Percentiles rank a stretch among this genome's conserved stretches.
Evolutionary conservation across 2,888 invertebrate genomes (phyloP).

Genomic region (Thereva nobilitata): DNA sequence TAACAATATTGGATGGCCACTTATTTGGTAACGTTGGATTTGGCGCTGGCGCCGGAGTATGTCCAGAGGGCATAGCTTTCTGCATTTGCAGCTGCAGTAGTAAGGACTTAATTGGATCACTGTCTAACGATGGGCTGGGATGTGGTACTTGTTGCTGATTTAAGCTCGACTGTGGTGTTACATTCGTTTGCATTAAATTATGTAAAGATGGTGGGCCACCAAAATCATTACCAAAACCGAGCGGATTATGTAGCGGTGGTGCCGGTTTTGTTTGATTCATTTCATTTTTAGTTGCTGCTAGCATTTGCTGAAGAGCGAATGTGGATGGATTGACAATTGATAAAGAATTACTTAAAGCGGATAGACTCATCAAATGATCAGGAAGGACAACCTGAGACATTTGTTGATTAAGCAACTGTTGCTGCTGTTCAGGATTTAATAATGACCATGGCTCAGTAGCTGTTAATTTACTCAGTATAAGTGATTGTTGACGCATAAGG

Average conservation of each 20-base stretch:
- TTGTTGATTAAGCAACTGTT: conserved; percentile 52
- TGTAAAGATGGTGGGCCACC: conserved; percentile 21
- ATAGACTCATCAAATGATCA: conserved; percentile 52
- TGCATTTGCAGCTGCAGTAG: conserved; percentile 59
- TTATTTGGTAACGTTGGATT: conserved; percentile 8
- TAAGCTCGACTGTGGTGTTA: not conserved
- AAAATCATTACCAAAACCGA: conserved; percentile 25
- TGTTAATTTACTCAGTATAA: conserved; percentile 50
- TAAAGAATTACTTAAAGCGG: conserved; percentile 51
- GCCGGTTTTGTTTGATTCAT: conserved; percentile 19
- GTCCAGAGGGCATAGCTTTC: conserved; percentile 29
- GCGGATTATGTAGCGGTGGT: conserved; percentile 7
- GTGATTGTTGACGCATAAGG: conserved; percentile 52
- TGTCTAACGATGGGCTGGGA: conserved; percentile 47
- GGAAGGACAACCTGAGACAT: conserved; percentile 51
- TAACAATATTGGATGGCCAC: conserved; percentile 19
- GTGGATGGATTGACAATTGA: conserved; percentile 49
- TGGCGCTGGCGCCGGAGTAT: conserved; percentile 17
- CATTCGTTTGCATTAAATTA: conserved; percentile 36
- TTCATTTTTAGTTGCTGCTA: conserved; percentile 47
- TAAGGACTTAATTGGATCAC: conserved; percentile 61
- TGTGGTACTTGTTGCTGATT: not conserved
- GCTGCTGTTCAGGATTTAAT: conserved; percentile 50
- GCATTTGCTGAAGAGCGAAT: conserved; percentile 49
- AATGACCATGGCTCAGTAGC: conserved; percentile 53